Conservation (phyloP, 2,888 invertebrate genomes). For the Cremastinae sp. region DNA sequence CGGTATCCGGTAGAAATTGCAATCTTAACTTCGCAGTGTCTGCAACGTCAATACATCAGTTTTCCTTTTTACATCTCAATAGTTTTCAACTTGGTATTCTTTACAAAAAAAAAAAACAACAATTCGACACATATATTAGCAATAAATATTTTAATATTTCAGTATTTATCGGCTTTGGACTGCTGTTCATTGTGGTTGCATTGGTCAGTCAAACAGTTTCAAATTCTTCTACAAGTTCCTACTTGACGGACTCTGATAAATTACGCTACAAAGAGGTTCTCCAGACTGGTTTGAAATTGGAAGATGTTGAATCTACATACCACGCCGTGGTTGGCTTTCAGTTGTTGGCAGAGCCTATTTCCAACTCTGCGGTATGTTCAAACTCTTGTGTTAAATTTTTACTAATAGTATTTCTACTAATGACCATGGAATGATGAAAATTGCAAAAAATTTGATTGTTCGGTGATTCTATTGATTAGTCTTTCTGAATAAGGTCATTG, state of each 20-base stretch:
- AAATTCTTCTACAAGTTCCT: slow-evolving; percentile 74
- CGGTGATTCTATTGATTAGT: slow-evolving; percentile 78
- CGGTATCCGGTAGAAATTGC: no score
- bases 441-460: slow-evolving; percentile 65
- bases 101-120: no score
- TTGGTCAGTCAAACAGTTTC: no score
- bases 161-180: no score
- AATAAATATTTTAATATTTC: no score
- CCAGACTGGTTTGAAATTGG: slow-evolving; percentile 72
- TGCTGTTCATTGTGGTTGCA: no score
- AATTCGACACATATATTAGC: no score
- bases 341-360: slow-evolving; percentile 84
- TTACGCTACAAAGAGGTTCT: slow-evolving; percentile 73
- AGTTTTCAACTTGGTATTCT: no score
- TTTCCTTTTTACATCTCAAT: no score
- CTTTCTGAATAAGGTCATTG: slow-evolving; percentile 74
- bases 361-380: slow-evolving; percentile 82
- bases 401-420: slow-evolving; percentile 8
- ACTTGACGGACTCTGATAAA: slow-evolving; percentile 74
- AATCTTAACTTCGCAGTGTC: no score
- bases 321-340: slow-evolving; percentile 89
- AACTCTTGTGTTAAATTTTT: no score
- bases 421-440: slow-evolving; percentile 74
- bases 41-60: no score
- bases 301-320: slow-evolving; percentile 86